phyloP scores from a whole-genome alignment of 2,888 invertebrate genomes.

The Artemia sinica region DNA sequence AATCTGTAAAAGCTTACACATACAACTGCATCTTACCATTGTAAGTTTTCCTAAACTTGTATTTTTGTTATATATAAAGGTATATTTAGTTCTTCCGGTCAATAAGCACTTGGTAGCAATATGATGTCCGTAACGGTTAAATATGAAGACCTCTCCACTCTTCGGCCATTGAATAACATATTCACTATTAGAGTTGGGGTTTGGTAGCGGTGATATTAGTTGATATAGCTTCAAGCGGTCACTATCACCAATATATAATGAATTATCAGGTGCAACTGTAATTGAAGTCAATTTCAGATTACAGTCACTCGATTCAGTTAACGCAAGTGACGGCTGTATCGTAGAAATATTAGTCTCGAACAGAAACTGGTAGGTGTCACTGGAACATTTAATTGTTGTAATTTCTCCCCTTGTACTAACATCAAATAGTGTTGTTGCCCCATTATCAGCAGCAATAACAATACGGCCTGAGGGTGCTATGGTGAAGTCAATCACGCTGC shows the following conservation, averaged over 20 bases:
- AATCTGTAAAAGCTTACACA: no score
- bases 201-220: slow-evolving; percentile 66
- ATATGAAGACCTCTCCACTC: slow-evolving; percentile 79
- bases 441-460: slow-evolving; percentile 22
- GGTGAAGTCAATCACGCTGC: slow-evolving; percentile 17
- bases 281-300: slow-evolving; percentile 40
- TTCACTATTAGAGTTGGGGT: slow-evolving; percentile 70
- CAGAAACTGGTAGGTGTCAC: slow-evolving; percentile 25
- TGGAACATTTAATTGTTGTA: slow-evolving; percentile 25
- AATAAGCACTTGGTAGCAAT: slow-evolving; percentile 81
- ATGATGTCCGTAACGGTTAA: slow-evolving; percentile 89
- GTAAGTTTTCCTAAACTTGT: slow-evolving; percentile 85
- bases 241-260: slow-evolving; percentile 79
- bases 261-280: slow-evolving; percentile 86
- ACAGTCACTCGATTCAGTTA: slow-evolving; percentile 33
- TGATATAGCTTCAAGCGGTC: slow-evolving; percentile 60
- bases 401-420: slow-evolving; percentile 24
- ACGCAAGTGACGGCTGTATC: slow-evolving; percentile 20
- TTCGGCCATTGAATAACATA: slow-evolving; percentile 85
- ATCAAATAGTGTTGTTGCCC: slow-evolving; percentile 23
- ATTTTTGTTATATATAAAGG: slow-evolving; percentile 65
- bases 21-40: slow-evolving; percentile 33
- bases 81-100: slow-evolving; percentile 83
- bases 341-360: slow-evolving; percentile 33
- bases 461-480: slow-evolving; percentile 18